Evolutionary conservation across 2,797 vertebrate species (phyloP).

Genomic region (Ciconia nigra): DNA sequence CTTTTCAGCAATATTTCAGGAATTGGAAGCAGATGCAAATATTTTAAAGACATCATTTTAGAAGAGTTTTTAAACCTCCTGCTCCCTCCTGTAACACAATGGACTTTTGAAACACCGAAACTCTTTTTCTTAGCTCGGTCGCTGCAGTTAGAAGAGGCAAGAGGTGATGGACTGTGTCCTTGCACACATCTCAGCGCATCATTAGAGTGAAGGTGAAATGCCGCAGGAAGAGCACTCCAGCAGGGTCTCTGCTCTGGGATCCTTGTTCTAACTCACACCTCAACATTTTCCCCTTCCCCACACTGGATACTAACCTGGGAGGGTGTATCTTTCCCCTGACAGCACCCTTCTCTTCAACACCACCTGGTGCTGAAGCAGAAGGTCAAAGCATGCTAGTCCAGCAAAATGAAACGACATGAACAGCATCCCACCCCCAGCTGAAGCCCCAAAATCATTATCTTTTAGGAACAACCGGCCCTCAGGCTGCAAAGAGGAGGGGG

Average conservation of each 20-base stretch:
- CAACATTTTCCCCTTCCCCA: background rate
- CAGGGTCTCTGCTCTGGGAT: background rate
- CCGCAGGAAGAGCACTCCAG: background rate
- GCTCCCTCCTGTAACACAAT: background rate
- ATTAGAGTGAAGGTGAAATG: background rate
- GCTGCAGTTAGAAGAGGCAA: background rate
- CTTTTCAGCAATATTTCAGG: background rate
- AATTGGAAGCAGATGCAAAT: background rate
- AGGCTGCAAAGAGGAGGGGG: background rate
- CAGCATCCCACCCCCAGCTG: background rate
- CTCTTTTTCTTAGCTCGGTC: background rate
- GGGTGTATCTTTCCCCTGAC: background rate
- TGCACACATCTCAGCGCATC: background rate
- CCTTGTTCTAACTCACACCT: background rate
- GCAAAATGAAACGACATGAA: background rate
- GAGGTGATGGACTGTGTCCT: background rate
- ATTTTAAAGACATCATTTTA: background rate
- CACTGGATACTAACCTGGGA: background rate
- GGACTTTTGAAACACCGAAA: background rate
- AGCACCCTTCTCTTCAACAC: background rate
- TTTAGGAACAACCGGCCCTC: background rate
- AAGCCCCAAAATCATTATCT: conserved; percentile 16
- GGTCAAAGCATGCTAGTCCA: background rate
- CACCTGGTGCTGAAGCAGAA: background rate
- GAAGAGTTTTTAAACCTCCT: background rate